Percentiles rank a stretch among this genome's conserved stretches.
These are phyloP conservation scores for Brachypodius melanocephalos DNA, from an alignment of 2,113 vertebrate species.

Conservation along the genomic window DNA sequence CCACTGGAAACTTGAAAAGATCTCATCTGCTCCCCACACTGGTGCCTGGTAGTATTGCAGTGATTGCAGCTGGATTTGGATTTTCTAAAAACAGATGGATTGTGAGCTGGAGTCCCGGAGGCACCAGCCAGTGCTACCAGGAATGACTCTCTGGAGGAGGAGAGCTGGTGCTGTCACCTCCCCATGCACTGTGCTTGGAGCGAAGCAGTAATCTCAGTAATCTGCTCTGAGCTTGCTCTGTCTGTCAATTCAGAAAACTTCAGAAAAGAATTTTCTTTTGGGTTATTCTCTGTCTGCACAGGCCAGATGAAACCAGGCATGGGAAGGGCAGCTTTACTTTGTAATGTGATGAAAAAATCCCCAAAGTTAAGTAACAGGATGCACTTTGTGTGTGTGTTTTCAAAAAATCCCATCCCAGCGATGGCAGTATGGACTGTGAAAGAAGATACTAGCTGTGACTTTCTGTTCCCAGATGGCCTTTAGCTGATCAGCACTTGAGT, in stretches of 20 bases:
- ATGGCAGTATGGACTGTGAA: background rate
- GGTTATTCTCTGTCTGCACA: background rate
- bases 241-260: background rate
- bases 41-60: background rate
- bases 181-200: background rate
- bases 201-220: background rate
- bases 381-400: background rate
- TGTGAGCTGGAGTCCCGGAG: background rate
- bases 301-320: background rate
- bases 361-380: background rate
- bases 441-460: background rate
- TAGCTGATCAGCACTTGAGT: background rate
- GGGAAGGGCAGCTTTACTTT: background rate
- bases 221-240: background rate
- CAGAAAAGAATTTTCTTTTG: background rate
- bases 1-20: background rate
- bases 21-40: background rate
- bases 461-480: background rate
- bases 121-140: background rate
- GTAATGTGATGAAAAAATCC: background rate
- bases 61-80: background rate
- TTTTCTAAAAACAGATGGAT: background rate
- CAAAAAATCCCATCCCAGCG: background rate
- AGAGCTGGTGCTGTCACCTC: background rate
- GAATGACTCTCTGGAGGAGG: accelerated